Conservation (phyloP, 2,113 vertebrate species). For the Crocuta crocuta region DNA sequence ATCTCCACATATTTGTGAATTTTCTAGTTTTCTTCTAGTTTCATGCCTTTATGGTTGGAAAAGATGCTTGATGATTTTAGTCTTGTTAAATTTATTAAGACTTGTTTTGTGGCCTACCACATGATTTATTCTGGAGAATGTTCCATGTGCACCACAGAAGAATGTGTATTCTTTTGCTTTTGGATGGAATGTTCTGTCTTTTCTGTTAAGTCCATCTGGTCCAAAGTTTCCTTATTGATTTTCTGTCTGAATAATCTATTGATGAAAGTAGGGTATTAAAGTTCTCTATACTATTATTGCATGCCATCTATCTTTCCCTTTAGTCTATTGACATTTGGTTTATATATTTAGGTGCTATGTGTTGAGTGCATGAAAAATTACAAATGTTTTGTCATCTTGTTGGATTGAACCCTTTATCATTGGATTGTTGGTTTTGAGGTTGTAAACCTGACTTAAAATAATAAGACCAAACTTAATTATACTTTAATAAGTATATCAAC, state of each 20-base stretch:
- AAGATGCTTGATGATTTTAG: not conserved
- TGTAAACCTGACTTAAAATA: constrained; percentile 89
- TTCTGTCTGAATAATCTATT: not conserved
- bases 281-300: not conserved
- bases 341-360: not conserved
- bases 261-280: not conserved
- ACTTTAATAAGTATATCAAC: constrained; percentile 91
- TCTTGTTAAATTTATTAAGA: constrained; percentile 14
- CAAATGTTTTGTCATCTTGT: not conserved
- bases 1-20: not conserved
- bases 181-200: not conserved
- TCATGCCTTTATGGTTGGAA: not conserved
- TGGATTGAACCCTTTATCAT: not conserved
- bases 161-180: not conserved
- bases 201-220: not conserved
- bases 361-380: not conserved
- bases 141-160: not conserved
- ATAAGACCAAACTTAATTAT: constrained; percentile 91
- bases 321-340: not conserved
- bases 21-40: not conserved
- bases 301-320: not conserved
- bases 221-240: not conserved
- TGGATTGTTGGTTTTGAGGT: constrained; percentile 87
- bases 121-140: not conserved
- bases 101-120: not conserved